Conservation (phyloP, 2,888 invertebrate species). For the Cephus runcator region DNA sequence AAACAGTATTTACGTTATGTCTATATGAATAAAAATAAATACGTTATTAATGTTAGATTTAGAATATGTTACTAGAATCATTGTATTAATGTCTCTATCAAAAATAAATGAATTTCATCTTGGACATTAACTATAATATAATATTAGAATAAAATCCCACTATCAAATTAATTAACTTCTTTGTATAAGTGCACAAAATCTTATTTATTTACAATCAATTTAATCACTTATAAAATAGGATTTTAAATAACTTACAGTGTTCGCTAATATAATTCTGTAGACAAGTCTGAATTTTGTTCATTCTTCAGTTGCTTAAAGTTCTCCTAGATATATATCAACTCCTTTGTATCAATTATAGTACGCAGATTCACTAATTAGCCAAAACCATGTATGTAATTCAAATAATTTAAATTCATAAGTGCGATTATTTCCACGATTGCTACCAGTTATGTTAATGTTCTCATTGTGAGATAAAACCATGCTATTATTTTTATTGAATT, state of each 20-base stretch:
- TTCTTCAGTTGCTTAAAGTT: not conserved
- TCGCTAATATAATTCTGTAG: not conserved
- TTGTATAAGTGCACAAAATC: not conserved
- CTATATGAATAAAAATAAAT: not conserved
- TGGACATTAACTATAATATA: not conserved
- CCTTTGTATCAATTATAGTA: not conserved
- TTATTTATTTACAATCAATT: conserved; percentile 2
- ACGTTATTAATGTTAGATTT: not conserved
- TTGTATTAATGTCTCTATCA: not conserved
- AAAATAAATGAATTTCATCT: not conserved
- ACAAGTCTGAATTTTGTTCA: not conserved
- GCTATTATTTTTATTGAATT: not conserved
- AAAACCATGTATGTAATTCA: not conserved
- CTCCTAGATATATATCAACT: not conserved
- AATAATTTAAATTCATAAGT: not conserved
- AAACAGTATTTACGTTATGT: not conserved
- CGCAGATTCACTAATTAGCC: not conserved
- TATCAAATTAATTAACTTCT: conserved; percentile 1
- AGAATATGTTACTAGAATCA: not conserved
- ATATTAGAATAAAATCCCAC: not conserved
- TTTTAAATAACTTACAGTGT: not conserved
- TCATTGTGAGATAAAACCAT: not conserved
- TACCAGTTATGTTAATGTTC: not conserved
- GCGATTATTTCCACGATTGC: not conserved
- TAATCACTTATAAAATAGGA: not conserved